Conservation (phyloP, 92 coral and sea anemone species). For the Palythoa heliodiscus region DNA sequence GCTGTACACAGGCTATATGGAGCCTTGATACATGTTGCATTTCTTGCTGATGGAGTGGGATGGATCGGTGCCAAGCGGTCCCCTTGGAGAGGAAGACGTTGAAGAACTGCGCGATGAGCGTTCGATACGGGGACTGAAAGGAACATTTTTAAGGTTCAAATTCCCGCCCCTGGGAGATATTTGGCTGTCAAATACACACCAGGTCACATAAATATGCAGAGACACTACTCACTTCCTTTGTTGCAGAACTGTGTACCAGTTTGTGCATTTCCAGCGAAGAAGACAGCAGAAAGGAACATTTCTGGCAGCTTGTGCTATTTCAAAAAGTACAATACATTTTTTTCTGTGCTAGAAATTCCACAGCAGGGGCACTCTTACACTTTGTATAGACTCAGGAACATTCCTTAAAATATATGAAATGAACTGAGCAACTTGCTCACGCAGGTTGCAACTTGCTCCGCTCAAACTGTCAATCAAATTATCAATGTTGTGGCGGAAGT, state of each 20-base stretch:
- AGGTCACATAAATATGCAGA: not conserved
- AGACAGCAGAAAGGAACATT: constrained; percentile 17
- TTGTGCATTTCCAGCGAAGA: not conserved
- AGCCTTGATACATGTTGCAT: constrained; percentile 44
- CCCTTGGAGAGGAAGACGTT: constrained; percentile 99
- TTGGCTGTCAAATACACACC: constrained; percentile 11
- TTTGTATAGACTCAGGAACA: not conserved
- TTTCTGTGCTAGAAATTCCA: constrained; percentile 16
- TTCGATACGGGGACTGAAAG: constrained; percentile 98
- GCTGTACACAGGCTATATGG: too few species aligned
- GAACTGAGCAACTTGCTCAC: too few species aligned
- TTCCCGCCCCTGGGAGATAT: constrained; percentile 12
- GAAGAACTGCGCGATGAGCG: constrained; percentile 99
- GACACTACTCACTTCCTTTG: constrained; percentile 15
- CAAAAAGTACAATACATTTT: constrained; percentile 10
- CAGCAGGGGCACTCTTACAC: constrained; percentile 6
- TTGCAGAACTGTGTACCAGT: too few species aligned
- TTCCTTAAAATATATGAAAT: too few species aligned
- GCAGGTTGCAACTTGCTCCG: too few species aligned
- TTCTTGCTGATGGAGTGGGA: constrained; percentile 86
- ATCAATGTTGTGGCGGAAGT: too few species aligned
- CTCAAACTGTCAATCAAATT: too few species aligned
- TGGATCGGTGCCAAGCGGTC: constrained; percentile 84
- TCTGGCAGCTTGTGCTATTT: constrained; percentile 23
- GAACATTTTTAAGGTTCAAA: not conserved